Evolutionary conservation across 2,888 invertebrate genomes (phyloP), one percentile per base, ranked within the genome.

Genomic region (Atethmia centrago): DNA sequence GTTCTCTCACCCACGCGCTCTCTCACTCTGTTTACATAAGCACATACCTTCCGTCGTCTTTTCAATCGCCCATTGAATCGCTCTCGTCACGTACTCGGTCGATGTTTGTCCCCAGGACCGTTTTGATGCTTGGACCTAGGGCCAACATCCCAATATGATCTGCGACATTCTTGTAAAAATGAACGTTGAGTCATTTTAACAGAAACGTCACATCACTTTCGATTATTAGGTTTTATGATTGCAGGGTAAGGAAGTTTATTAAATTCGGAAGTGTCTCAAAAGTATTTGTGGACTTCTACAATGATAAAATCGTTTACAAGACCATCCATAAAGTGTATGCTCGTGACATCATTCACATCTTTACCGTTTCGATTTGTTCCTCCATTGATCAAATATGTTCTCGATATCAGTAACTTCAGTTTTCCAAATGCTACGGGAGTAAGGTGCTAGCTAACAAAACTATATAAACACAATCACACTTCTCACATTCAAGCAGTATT

Each of bases 41-140:
- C 83, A 82, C 82, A 83, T 82, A 82, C 82, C 82, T 82, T 82
- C 82, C 76, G 83, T 80, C 73, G 82, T 80, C 83, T 80, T 77
- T 83, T 83, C 77, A 67, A 82, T 72, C 77, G 82, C 82, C 82
- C 83, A 82, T 70, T 82, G 82, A 62, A 82, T 83, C 77, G 82
- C 82, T 83, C 84, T 83, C 47, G 82, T 62, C 72, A 83, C 80
- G 82, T 73, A 77, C 83, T 80, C 82, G 83, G 61, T 70, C 47
- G 83, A 83, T 70, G 82, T 80, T 73, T 80, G 82, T 40, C 84
- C 82, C 83, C 83, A 83, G 79, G 83, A 82, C 80, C 67, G 82
- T 69, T 83, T 83, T 71, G 83, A 82, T 77, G 83, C 82, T 73
- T 77, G 80, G 83, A 82, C 82, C 82, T 82, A 82, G 77, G 83